Evolutionary conservation across 2,113 vertebrate species (phyloP), one percentile per base, ranked within the genome.

Genomic region (Tachuris rubrigastra): DNA sequence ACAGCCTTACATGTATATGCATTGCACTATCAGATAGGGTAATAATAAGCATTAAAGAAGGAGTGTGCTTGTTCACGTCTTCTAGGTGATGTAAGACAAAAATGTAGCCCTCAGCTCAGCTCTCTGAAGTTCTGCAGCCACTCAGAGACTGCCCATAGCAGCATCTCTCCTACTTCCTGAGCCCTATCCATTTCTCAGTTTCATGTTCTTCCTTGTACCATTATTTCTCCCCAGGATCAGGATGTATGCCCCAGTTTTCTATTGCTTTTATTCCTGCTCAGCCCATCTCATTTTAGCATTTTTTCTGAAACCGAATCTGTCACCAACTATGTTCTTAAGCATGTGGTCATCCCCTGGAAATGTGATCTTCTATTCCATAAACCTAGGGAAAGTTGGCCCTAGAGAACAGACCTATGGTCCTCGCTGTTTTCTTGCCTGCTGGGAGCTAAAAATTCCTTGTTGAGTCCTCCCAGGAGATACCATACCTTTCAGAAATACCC

Each of bases 11-110:
- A 77, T 71, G 75, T 83, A 88, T 20, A 71, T 74, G 80, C 79
- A 84, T 24, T 52, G 53, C 49, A 60, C 30, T 87, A 81, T 86
- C 82, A 93, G 88, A 92, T 77, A 89, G 72, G 44, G 37, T 27
- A 60, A 65, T 75, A 88, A 90, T 24, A 58, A 85, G 69, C 62
- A 85, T 89, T 92, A 76, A 83, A 91, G 27, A 56, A 95, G 35
- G 56, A 81, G 66, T 78, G 62, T 92, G 49, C 65, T 92, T 71
- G n/a, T 82, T 93, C 93, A 75, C 2, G 0, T 94, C 66, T 92
- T 72, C n/a, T 60, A 46, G 53, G 37, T 87, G 90, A 87, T 92
- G 76, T 93, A 89, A 93, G 90, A 68, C 68, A 93, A 58, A 92
- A 60, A 50, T 22, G 18, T 5, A 85, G 71, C 58, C 41, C 42